Evolutionary conservation across 2,888 invertebrate species (phyloP).

Genomic region (Chymomyza fuscimana): DNA sequence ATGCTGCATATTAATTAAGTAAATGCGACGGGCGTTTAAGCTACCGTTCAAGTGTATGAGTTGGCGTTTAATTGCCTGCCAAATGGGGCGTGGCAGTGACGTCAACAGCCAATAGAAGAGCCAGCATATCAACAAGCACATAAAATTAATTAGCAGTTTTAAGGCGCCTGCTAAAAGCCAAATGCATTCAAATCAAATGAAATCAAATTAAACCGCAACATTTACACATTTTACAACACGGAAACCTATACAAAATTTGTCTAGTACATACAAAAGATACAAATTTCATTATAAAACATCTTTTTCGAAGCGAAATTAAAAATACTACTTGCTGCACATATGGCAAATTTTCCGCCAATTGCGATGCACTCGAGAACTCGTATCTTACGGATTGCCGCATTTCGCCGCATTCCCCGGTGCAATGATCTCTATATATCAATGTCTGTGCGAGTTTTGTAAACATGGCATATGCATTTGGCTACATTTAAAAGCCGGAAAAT

Average conservation of each 20-base stretch:
- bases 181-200: not conserved
- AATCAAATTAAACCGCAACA: conserved; percentile 30
- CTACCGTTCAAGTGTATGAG: conserved; percentile 8
- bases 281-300: conserved; percentile 23
- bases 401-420: conserved; percentile 49
- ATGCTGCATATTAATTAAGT: conserved; percentile 14
- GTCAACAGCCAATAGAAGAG: conserved; percentile 51
- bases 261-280: not conserved
- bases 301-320: conserved; percentile 12
- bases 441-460: conserved; percentile 1
- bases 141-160: conserved; percentile 22
- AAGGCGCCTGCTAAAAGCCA: conserved; percentile 31
- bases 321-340: not conserved
- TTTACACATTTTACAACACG: conserved; percentile 4
- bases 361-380: not conserved
- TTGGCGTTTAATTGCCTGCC: conserved; percentile 59
- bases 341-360: conserved; percentile 7
- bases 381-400: conserved; percentile 34
- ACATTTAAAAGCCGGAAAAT: conserved; percentile 10
- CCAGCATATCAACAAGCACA: not conserved
- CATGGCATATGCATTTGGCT: conserved; percentile 22
- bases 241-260: not conserved
- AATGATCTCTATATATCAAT: conserved; percentile 49
- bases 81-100: conserved; percentile 72
- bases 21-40: not conserved